Conservation (phyloP, 2,113 vertebrate species). For the Pseudopodoces humilis region DNA sequence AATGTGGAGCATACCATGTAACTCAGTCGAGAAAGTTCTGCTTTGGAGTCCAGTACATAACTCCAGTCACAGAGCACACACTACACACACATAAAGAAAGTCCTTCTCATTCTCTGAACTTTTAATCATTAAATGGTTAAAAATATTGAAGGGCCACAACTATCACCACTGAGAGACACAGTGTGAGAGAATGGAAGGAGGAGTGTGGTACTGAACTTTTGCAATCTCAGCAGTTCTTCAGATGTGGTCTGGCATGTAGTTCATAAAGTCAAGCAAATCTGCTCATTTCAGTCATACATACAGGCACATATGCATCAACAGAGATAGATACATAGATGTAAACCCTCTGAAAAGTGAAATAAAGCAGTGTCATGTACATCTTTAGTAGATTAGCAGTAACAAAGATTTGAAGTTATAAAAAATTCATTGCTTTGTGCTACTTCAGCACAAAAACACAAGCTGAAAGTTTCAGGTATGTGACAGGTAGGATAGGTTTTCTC, state of each 20-base stretch:
- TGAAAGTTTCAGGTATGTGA: neutral
- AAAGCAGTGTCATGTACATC: neutral
- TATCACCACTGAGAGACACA: neutral
- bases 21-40: neutral
- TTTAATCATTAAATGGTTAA: constrained; percentile 38
- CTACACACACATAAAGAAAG: neutral
- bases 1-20: neutral
- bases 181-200: constrained; percentile 47
- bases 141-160: constrained; percentile 5
- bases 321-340: neutral
- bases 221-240: constrained; percentile 82
- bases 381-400: neutral
- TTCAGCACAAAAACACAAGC: neutral
- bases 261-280: constrained; percentile 84
- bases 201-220: constrained; percentile 59
- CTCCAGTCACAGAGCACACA: neutral
- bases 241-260: constrained; percentile 91
- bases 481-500: neutral
- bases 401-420: neutral
- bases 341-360: constrained; percentile 8
- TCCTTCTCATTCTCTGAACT: neutral
- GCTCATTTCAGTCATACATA: constrained; percentile 66
- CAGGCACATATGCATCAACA: constrained; percentile 25
- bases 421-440: neutral
- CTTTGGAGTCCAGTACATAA: neutral